Evolutionary conservation across 2,888 invertebrate species (phyloP).

Genomic region (Mycalesis mineus): DNA sequence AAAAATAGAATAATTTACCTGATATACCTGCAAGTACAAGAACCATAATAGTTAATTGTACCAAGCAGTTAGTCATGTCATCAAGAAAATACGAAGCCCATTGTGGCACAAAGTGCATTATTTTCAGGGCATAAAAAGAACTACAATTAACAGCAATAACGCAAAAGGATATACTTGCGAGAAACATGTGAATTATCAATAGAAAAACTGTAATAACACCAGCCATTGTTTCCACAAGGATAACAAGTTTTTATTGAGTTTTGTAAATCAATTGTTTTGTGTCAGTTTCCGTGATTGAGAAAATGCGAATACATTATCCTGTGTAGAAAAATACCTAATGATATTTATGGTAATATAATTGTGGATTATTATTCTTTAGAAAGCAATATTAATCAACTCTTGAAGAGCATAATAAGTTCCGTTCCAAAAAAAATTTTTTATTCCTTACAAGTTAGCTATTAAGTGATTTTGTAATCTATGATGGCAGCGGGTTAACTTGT

Average conservation of each 20-base stretch:
- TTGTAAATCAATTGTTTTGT: conserved; percentile 49
- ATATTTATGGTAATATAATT: not conserved
- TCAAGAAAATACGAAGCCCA: not conserved
- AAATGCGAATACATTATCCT: conserved; percentile 18
- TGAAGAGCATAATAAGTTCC: too few species aligned
- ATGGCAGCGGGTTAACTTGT: too few species aligned
- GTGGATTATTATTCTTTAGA: not conserved
- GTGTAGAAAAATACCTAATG: not conserved
- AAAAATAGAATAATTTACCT: too few species aligned
- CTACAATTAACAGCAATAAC: conserved; percentile 35
- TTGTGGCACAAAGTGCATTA: conserved; percentile 15
- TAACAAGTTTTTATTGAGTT: conserved; percentile 58
- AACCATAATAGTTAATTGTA: not conserved
- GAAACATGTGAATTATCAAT: conserved; percentile 61
- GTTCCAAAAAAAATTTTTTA: too few species aligned
- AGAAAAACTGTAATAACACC: conserved; percentile 57
- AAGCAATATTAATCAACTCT: not conserved
- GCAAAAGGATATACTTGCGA: conserved; percentile 53
- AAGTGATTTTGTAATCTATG: too few species aligned
- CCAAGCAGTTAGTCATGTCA: not conserved
- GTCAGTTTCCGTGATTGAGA: conserved; percentile 58
- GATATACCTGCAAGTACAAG: too few species aligned
- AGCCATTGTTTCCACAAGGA: conserved; percentile 69
- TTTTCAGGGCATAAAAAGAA: conserved; percentile 25
- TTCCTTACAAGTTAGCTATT: too few species aligned